Evolutionary conservation across 2,797 vertebrate species (phyloP), one percentile per base, ranked within the genome.

Genomic region (Notamacropus eugenii): DNA sequence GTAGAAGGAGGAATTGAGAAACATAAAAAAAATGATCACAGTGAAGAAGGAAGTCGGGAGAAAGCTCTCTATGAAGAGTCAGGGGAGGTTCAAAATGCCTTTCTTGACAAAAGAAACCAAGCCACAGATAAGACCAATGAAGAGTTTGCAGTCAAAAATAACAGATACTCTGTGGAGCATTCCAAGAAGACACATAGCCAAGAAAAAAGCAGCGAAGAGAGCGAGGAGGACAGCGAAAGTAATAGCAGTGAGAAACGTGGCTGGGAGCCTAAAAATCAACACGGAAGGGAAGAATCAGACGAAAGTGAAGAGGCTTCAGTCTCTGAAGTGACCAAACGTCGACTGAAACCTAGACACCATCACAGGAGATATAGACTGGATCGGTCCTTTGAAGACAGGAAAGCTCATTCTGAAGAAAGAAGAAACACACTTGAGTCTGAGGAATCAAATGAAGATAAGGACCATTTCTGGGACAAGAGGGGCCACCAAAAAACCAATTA

Each of bases 341-440:
- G 29, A 46, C 93, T 57, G 29, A 98, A 98, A n/a, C 96, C 98
- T 54, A 98, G 98, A 92, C 98, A 98, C 92, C 98, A 98, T 57
- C 98, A 98, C 16, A 98, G 98, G 97, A 98, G 96, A 92, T 98
- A 98, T 40, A 98, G 98, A 29, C 92, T 96, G 0, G 98, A 98
- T 90, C 99, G 98, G 34, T 97, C 96, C 13, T 97, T 94, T 62
- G 98, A 98, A 52, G 98, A 98, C 90, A 98, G 96, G 90, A 98
- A 92, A 54, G 95, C 74, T 95, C 95, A 0, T 1, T 92, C 94
- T 0, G 95, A 94, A 55, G 97, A 97, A 55, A 97, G 96, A 24
- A 95, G 92, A 52, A 94, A 95, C 0, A 11, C 92, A 19, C 52
- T 54, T 4, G 95, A 90, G 50, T 54, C 94, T 0, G 40, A 96